Base-by-base conservation (phyloP, 1,140 invertebrate species). In the Bombus soroeensis region DNA sequence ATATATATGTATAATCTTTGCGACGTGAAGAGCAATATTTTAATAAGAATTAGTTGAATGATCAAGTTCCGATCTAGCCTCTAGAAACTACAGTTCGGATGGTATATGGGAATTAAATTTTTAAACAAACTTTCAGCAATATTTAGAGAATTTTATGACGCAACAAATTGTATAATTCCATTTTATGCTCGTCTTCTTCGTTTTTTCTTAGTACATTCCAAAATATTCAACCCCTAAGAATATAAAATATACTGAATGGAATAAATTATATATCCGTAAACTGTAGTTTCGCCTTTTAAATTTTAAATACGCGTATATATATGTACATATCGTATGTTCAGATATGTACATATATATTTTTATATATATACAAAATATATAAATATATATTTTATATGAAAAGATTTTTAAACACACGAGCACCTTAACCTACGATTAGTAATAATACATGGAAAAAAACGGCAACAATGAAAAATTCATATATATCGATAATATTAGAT, bases 401-500 rank as follows among this genome's bases (percentile, higher is more conserved):
- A 68, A 87, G 57, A 84, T 73, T 78, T 91, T 91, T 91, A 73
- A 77, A 89, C 90, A 90, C 81, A 81, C 71, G 43, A 92, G 85
- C 84, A 93, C 82, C 81, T 85, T 91, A 89, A 84, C 72, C 81
- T 91, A 53, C 47, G 47, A 53, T 53, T 53, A 76, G 64, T 43
- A 47, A 78, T 89, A 91, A 92, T 75, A 70, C 59, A 66, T 80
- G 53, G 72, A 62, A 62, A 28, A 62, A 81, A 41, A 28, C n/a
- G n/a, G 15, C 57, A 83, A 57, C 57, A 89, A 76, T 62, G 57
- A 70, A 62, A 81, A 59, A 79, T 86, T 90, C 89, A 86, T 87
- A 86, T 90, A 81, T 81, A 89, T 59, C 47, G 64, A 86, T 92
- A 92, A 90, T 76, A 92, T 92, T 90, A 92, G 91, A 86, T 93